Conservation (phyloP, 2,113 vertebrate genomes). For the Centropristis striata region DNA sequence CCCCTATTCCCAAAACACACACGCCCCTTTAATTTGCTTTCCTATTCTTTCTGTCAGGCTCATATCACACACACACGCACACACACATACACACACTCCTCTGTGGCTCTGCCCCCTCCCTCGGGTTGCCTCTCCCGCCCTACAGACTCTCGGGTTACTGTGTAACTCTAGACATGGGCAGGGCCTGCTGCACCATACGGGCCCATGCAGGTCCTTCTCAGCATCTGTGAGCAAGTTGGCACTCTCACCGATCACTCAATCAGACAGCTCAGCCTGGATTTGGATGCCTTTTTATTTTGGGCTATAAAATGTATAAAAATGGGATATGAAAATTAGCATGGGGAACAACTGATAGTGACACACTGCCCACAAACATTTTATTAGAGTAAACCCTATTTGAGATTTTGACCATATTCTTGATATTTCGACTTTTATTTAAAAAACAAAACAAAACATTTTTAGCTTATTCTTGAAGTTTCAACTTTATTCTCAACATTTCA, state of each 20-base stretch:
- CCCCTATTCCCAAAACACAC: constrained; percentile 51
- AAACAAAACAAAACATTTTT: too few species aligned
- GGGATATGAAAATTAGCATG: background rate
- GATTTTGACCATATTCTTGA: too few species aligned
- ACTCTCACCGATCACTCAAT: background rate
- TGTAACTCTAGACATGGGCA: constrained; percentile 68
- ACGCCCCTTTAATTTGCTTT: constrained; percentile 63
- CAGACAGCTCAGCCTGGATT: background rate
- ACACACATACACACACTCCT: constrained; percentile 36
- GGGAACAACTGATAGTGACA: background rate
- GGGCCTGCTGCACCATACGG: constrained; percentile 32
- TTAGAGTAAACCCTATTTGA: too few species aligned
- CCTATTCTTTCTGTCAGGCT: constrained; percentile 45
- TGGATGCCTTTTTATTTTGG: background rate
- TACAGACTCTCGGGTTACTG: constrained; percentile 68
- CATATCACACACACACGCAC: constrained; percentile 34
- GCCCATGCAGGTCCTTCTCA: constrained; percentile 40
- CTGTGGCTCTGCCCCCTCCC: constrained; percentile 40
- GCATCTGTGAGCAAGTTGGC: constrained; percentile 11
- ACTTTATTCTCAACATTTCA: too few species aligned
- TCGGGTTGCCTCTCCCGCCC: constrained; percentile 35
- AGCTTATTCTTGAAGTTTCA: too few species aligned
- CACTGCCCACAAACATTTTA: background rate
- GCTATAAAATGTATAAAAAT: background rate
- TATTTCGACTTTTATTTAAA: too few species aligned